phyloP scores from a whole-genome alignment of 37 sponge, comb jelly and placozoan species.

The Cliona cf. orientalis region DNA sequence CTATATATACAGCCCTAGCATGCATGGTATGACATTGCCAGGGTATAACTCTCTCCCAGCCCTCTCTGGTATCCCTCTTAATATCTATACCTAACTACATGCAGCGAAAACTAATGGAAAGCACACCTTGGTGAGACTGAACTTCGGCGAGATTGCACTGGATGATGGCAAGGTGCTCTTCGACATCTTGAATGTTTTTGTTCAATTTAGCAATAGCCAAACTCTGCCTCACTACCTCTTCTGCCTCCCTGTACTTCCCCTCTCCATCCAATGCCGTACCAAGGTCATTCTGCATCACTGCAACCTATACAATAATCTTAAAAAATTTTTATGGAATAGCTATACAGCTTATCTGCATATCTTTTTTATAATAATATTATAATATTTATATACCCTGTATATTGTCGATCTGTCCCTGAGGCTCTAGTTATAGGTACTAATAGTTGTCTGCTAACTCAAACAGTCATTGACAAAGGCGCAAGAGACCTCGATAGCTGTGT shows the following conservation, averaged over 20 bases:
- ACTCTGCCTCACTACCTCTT: not conserved
- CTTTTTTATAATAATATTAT: too few relatives aligned
- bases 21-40: too few relatives aligned
- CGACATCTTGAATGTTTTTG: not conserved
- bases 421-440: too few relatives aligned
- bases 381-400: too few relatives aligned
- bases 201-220: conserved; percentile 17
- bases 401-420: too few relatives aligned
- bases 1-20: too few relatives aligned
- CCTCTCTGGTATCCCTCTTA: not conserved
- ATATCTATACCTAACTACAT: not conserved
- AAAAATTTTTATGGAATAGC: too few relatives aligned
- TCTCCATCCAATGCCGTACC: conserved; percentile 41
- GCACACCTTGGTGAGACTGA: conserved; percentile 33
- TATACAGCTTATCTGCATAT: too few relatives aligned
- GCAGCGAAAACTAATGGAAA: not conserved
- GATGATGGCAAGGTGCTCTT: conserved; percentile 19
- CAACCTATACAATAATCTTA: conserved; percentile 28
- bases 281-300: conserved; percentile 36
- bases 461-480: too few relatives aligned
- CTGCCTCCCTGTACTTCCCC: conserved; percentile 18
- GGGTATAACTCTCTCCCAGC: too few relatives aligned
- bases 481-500: too few relatives aligned
- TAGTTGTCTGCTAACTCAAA: too few relatives aligned
- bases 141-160: conserved; percentile 37